A percentile compares a stretch with the other conserved stretches of the same genome.
Conservation (phyloP, 2,888 invertebrate genomes). For the Dendrolimus pini region DNA sequence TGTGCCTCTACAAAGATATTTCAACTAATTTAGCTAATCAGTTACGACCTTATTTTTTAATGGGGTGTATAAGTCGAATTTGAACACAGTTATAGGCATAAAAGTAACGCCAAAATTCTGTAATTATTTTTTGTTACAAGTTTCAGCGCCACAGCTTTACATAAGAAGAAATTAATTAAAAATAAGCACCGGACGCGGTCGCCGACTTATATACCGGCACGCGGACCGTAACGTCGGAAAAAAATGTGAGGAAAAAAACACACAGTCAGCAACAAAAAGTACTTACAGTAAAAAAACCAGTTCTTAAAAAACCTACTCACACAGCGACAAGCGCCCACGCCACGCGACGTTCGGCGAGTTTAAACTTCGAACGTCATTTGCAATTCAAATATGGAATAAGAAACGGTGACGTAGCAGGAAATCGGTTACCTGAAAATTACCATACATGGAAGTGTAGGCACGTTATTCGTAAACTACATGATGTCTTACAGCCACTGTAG, state of each 20-base stretch:
- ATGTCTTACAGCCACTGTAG: too few species aligned
- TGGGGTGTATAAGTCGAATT: too few species aligned
- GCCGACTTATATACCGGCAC: background rate
- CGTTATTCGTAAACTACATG: background rate
- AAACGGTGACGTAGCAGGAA: slow-evolving; percentile 60
- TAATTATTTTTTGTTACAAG: background rate
- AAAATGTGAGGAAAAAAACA: background rate
- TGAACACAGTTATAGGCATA: too few species aligned
- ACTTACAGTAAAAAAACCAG: background rate
- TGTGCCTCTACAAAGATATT: too few species aligned
- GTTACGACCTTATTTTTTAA: too few species aligned
- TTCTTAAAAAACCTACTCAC: slow-evolving; percentile 12
- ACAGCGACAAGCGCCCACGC: slow-evolving; percentile 35
- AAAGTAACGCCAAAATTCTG: too few species aligned
- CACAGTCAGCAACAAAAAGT: background rate
- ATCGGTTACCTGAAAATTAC: slow-evolving; percentile 31
- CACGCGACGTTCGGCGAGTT: slow-evolving; percentile 48
- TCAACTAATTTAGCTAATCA: too few species aligned
- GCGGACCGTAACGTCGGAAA: background rate
- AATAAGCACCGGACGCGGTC: background rate
- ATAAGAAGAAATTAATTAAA: background rate
- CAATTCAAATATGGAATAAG: slow-evolving; percentile 31
- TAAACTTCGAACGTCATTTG: slow-evolving; percentile 57
- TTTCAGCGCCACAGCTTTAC: background rate
- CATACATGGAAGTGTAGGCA: slow-evolving; percentile 6